Evolutionary conservation across 2,888 invertebrate species (phyloP).

Genomic region (Aspidiotus rigidus): DNA sequence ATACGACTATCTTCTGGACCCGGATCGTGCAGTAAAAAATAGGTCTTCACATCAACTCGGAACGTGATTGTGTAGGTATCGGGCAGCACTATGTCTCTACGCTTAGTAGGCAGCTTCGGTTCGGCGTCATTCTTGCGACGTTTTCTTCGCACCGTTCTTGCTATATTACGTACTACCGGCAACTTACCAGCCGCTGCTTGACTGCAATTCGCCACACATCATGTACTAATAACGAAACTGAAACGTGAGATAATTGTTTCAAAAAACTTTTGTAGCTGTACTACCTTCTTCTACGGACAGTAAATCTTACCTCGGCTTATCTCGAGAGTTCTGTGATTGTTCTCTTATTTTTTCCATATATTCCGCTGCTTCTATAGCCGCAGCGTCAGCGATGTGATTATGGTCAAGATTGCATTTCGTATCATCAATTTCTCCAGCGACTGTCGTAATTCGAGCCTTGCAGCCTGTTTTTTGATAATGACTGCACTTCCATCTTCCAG

Average conservation of each 20-base stretch:
- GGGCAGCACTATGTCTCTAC: not conserved
- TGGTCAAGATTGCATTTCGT: not conserved
- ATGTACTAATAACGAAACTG: not conserved
- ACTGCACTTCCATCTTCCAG: slow-evolving; percentile 1
- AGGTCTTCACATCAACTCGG: not conserved
- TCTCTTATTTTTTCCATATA: not conserved
- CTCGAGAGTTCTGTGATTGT: slow-evolving; percentile 1
- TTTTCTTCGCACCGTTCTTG: not conserved
- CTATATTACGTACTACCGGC: not conserved
- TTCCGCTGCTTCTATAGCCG: slow-evolving; percentile 1
- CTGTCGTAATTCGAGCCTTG: not conserved
- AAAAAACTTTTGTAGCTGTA: not conserved
- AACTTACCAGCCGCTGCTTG: slow-evolving; percentile 1
- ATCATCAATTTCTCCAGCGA: slow-evolving; percentile 1
- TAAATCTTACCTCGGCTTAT: not conserved
- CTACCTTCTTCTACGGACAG: not conserved
- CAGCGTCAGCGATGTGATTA: slow-evolving; percentile 1
- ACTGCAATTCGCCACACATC: not conserved
- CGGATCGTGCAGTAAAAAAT: not conserved
- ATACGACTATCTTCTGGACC: slow-evolving; percentile 1
- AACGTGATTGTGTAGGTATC: not conserved
- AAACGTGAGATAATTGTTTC: not conserved
- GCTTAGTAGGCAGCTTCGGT: not conserved
- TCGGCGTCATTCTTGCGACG: not conserved
- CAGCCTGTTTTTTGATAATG: not conserved